These are phyloP conservation scores for Eupithecia centaureata DNA, from an alignment of 2,888 invertebrate species.

Conservation along the genomic window DNA sequence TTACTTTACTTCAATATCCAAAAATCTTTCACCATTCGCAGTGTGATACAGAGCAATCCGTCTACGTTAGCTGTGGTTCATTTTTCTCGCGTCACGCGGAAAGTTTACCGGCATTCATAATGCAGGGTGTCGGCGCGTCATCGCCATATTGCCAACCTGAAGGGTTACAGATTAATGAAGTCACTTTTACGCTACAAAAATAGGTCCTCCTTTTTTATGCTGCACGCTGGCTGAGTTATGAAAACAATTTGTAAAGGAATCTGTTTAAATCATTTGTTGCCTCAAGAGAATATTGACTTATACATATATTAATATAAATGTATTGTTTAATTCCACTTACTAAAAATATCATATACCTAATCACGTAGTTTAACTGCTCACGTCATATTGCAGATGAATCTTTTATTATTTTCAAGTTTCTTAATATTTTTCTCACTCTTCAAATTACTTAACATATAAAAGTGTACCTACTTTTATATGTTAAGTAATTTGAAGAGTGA, in stretches of 20 bases:
- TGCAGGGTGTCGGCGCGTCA: conserved; percentile 81
- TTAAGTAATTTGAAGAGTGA: conserved; percentile 43
- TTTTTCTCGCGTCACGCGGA: conserved; percentile 81
- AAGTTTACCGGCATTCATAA: conserved; percentile 80
- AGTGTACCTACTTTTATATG: too few relatives aligned
- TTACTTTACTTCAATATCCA: neutral
- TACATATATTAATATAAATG: too few relatives aligned
- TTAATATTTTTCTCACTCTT: neutral
- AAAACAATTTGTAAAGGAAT: neutral
- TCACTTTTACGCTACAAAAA: conserved; percentile 47
- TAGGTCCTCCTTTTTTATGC: conserved; percentile 30
- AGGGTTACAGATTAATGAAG: conserved; percentile 75
- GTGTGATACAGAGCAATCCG: conserved; percentile 75
- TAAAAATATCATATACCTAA: too few relatives aligned
- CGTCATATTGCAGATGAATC: neutral
- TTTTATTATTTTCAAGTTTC: neutral
- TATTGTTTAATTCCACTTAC: too few relatives aligned
- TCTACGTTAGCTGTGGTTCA: conserved; percentile 73
- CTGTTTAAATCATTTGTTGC: neutral
- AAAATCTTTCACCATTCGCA: conserved; percentile 37
- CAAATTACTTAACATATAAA: conserved; percentile 40
- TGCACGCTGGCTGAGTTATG: neutral
- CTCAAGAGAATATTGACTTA: too few relatives aligned
- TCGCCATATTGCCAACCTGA: conserved; percentile 74
- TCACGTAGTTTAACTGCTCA: neutral